Evolutionary conservation across 2,888 invertebrate species (phyloP), one percentile per base, ranked within the genome.

Genomic region (Eudasyphora cyanicolor): DNA sequence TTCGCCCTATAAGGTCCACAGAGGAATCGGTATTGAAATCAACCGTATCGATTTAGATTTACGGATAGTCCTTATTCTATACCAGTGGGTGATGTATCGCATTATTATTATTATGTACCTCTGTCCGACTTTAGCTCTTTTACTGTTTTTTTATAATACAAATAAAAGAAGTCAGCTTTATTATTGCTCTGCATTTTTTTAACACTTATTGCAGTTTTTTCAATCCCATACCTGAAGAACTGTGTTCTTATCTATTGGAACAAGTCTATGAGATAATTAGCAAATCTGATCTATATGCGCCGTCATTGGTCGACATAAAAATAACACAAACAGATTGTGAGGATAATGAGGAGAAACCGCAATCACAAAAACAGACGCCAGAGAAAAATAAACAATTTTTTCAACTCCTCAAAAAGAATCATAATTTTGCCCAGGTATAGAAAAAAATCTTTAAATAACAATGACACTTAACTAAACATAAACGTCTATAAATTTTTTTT

Each of bases 211-310:
- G 14, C 73, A 92, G 92, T 71, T 89, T 89, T 79, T 87, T 91
- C 19, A 90, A 89, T 80, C 89, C 89, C n/a, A 87, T 92, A 79
- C 89, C 92, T 12, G 91, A 91, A 67, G 90, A 92, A 76, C 83
- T 92, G 19, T 91, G 90, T 38, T 91, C 90, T 2, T 91, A 89
- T 86, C 85, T 92, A 60, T 84, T 91, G 80, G 89, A 91, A 82
- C 88, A 90, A 78, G 89, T 92, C 7, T 90, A 91, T 86, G 89
- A 89, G 78, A 92, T 92, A 67, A 92, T 92, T 32, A 91, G 90
- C 78, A 88, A 89, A 64, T 91, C 92, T 0, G 87, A 90, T 74
- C 87, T 89, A 32, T 89, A 88, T 8, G 85, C 86, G 79, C 82
- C 82, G 0, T 69, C 86, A 10, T 76, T 54, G 32, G 74, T 79